A percentile compares a stretch with the other conserved stretches of the same genome.
Conservation (phyloP, 2,113 vertebrate genomes). For the Hemiprocne comata region DNA sequence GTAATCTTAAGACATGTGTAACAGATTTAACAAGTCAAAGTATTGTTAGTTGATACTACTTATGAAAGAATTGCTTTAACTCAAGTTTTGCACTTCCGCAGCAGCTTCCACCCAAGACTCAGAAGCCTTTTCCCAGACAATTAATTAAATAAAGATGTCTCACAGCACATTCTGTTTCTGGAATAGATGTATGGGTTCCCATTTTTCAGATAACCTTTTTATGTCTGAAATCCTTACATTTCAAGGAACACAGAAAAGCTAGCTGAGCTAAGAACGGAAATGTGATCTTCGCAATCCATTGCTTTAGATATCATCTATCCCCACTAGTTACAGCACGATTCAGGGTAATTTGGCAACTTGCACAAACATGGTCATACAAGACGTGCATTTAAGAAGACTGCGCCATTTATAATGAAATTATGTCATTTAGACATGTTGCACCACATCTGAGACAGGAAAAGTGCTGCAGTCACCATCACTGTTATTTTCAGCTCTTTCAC, state of each 20-base stretch:
- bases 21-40: slow-evolving; percentile 50
- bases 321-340: slow-evolving; percentile 51
- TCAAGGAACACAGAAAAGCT: background rate
- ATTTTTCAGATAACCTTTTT: slow-evolving; percentile 28
- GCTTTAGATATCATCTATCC: slow-evolving; percentile 22
- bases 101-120: background rate
- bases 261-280: background rate
- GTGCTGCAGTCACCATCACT: slow-evolving; percentile 46
- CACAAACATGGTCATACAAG: slow-evolving; percentile 40
- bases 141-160: slow-evolving; percentile 28
- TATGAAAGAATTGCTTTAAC: slow-evolving; percentile 23
- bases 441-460: slow-evolving; percentile 62
- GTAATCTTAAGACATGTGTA: slow-evolving; percentile 39
- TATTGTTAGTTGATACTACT: slow-evolving; percentile 39
- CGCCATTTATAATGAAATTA: slow-evolving; percentile 52
- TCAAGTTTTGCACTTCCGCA: background rate
- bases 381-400: slow-evolving; percentile 38
- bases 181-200: background rate
- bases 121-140: slow-evolving; percentile 4
- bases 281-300: slow-evolving; percentile 19
- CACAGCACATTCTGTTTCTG: background rate
- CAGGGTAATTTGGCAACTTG: slow-evolving; percentile 39
- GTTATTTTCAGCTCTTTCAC: slow-evolving; percentile 59
- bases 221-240: background rate
- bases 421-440: slow-evolving; percentile 64